Evolutionary conservation across 2,888 invertebrate species (phyloP).

Genomic region (Drosophila diplacantha): DNA sequence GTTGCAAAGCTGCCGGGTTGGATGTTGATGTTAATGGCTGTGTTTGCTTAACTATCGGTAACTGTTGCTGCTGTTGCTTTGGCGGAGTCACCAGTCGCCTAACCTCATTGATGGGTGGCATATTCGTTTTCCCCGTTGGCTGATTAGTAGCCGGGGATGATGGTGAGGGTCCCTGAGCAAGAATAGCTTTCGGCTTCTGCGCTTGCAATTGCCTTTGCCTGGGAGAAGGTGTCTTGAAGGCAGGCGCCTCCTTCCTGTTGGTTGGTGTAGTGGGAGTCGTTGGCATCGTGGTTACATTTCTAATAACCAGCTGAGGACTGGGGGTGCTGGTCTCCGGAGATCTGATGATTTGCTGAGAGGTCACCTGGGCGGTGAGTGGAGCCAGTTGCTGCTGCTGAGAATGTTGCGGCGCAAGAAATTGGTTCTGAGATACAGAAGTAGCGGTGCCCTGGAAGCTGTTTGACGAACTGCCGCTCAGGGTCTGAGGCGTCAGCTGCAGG

Average conservation of each 20-base stretch:
- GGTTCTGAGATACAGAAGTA: conserved; percentile 41
- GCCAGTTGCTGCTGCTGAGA: conserved; percentile 27
- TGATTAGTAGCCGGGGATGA: background rate
- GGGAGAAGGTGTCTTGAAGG: conserved; percentile 51
- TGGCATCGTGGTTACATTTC: conserved; percentile 45
- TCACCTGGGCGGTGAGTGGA: conserved; percentile 50
- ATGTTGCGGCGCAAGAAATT: conserved; percentile 44
- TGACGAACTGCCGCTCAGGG: conserved; percentile 60
- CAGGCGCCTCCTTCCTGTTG: conserved; percentile 29
- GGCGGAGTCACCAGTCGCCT: conserved; percentile 27
- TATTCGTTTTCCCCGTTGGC: background rate
- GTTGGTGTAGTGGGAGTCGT: conserved; percentile 20
- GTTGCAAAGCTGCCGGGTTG: conserved; percentile 62
- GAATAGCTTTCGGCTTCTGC: conserved; percentile 35
- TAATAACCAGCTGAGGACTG: conserved; percentile 50
- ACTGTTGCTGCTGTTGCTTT: conserved; percentile 32
- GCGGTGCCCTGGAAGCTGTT: conserved; percentile 55
- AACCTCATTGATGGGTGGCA: conserved; percentile 1
- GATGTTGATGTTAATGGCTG: conserved; percentile 8
- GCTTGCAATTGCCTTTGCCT: conserved; percentile 24
- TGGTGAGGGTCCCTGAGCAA: conserved; percentile 1
- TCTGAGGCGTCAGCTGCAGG: conserved; percentile 74
- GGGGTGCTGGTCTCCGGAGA: conserved; percentile 37
- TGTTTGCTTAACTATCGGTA: conserved; percentile 9
- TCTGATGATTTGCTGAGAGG: conserved; percentile 59